Evolutionary conservation across 2,797 vertebrate genomes (phyloP).

Genomic region (Rhinatrema bivittatum): DNA sequence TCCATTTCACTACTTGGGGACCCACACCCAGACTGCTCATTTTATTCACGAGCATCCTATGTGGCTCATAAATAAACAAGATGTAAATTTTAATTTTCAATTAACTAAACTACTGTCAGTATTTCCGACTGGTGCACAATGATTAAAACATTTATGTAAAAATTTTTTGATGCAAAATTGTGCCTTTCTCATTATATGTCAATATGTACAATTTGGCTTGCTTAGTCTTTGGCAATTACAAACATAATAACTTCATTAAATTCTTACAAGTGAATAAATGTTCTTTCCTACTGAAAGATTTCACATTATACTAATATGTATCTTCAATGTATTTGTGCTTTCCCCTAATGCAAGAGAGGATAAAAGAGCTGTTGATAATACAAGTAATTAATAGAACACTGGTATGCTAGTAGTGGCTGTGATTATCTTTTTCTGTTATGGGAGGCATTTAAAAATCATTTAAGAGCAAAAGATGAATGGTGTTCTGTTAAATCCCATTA

Average conservation of each 20-base stretch:
- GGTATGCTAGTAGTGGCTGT: slow-evolving; percentile 6
- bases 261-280: slow-evolving; percentile 31
- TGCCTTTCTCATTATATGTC: slow-evolving; percentile 10
- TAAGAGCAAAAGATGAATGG: slow-evolving; percentile 30
- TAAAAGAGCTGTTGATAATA: slow-evolving; percentile 21
- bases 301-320: slow-evolving; percentile 13
- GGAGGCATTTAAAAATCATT: slow-evolving; percentile 24
- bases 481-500: slow-evolving; percentile 10
- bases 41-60: too few relatives aligned
- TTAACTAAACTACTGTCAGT: slow-evolving; percentile 17
- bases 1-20: too few relatives aligned
- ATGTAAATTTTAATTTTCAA: slow-evolving; percentile 10
- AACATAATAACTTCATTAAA: slow-evolving; percentile 29
- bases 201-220: slow-evolving; percentile 13
- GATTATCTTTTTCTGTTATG: slow-evolving; percentile 30
- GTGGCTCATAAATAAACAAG: too few relatives aligned
- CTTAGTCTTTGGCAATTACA: slow-evolving; percentile 16
- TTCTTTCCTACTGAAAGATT: slow-evolving; percentile 51
- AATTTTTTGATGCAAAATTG: slow-evolving; percentile 11
- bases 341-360: slow-evolving; percentile 29
- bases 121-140: slow-evolving; percentile 10
- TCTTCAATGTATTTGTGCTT: slow-evolving; percentile 11
- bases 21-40: too few relatives aligned
- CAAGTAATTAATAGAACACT: slow-evolving; percentile 26
- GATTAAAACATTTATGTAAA: slow-evolving; percentile 27